Evolutionary conservation across 2,888 invertebrate species (phyloP).

Genomic region (Calameuta filiformis): DNA sequence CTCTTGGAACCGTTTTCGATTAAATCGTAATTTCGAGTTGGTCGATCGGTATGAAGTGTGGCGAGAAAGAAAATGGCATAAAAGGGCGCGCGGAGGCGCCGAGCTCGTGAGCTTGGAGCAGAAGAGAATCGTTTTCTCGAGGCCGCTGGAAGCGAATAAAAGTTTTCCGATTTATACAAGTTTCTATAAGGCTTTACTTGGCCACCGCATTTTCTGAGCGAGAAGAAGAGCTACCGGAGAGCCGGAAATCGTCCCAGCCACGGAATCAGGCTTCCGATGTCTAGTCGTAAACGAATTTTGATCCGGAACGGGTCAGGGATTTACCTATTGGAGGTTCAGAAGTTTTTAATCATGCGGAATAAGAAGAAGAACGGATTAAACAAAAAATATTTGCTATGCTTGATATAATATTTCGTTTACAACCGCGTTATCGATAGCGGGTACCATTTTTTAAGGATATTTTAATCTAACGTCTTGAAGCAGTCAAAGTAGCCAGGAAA

Average conservation of each 20-base stretch:
- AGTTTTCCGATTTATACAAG: constrained; percentile 49
- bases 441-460: too few relatives aligned
- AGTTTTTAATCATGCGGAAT: not conserved
- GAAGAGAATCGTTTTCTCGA: not conserved
- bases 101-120: not conserved
- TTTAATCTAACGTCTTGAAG: too few relatives aligned
- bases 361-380: not conserved
- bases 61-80: not conserved
- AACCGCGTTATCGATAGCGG: too few relatives aligned
- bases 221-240: not conserved
- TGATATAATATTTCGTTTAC: not conserved
- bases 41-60: not conserved
- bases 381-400: not conserved
- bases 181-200: constrained; percentile 44
- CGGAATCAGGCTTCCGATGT: constrained; percentile 25
- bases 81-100: not conserved
- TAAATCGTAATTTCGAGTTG: not conserved
- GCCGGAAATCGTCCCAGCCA: constrained; percentile 6
- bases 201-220: not conserved
- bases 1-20: not conserved
- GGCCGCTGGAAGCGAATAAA: constrained; percentile 43
- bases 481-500: too few relatives aligned
- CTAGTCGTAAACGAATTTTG: constrained; percentile 41
- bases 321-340: not conserved
- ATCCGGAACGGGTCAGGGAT: constrained; percentile 17